These are phyloP conservation scores for Callosobruchus maculatus DNA, from an alignment of 2,888 invertebrate genomes.

Conservation along the genomic window DNA sequence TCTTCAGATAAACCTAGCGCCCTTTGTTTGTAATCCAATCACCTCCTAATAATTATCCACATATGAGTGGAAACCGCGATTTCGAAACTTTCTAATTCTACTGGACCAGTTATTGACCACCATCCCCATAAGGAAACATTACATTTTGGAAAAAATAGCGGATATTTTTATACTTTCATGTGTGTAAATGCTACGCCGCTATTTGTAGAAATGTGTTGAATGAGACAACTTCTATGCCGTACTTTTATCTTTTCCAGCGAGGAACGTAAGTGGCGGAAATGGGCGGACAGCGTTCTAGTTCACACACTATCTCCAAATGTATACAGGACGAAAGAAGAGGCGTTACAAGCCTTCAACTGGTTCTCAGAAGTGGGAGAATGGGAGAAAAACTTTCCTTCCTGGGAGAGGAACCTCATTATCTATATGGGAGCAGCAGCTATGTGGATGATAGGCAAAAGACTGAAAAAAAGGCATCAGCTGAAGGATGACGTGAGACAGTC, in stretches of 20 bases:
- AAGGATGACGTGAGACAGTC: slow-evolving; percentile 86
- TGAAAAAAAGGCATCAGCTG: slow-evolving; percentile 83
- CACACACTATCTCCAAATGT: slow-evolving; percentile 96
- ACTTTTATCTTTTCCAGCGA: slow-evolving; percentile 55
- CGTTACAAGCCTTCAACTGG: slow-evolving; percentile 89
- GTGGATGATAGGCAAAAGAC: slow-evolving; percentile 85
- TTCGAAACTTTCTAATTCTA: too few species aligned
- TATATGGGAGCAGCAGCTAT: slow-evolving; percentile 92
- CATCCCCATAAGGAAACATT: too few species aligned
- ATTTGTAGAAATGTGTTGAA: too few species aligned
- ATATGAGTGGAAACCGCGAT: too few species aligned
- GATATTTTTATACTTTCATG: too few species aligned
- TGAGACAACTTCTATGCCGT: too few species aligned
- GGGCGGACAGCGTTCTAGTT: slow-evolving; percentile 89
- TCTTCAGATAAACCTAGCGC: too few species aligned
- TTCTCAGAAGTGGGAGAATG: slow-evolving; percentile 92
- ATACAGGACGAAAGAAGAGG: slow-evolving; percentile 80
- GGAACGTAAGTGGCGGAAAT: slow-evolving; percentile 92
- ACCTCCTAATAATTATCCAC: too few species aligned
- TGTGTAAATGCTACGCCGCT: too few species aligned
- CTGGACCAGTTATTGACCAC: too few species aligned
- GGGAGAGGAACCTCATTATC: slow-evolving; percentile 84
- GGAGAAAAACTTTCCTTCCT: slow-evolving; percentile 80
- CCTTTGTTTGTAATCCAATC: too few species aligned
- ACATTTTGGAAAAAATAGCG: too few species aligned